Base-by-base conservation (phyloP, 2,888 invertebrate genomes). In the Drosophila helvetica region DNA sequence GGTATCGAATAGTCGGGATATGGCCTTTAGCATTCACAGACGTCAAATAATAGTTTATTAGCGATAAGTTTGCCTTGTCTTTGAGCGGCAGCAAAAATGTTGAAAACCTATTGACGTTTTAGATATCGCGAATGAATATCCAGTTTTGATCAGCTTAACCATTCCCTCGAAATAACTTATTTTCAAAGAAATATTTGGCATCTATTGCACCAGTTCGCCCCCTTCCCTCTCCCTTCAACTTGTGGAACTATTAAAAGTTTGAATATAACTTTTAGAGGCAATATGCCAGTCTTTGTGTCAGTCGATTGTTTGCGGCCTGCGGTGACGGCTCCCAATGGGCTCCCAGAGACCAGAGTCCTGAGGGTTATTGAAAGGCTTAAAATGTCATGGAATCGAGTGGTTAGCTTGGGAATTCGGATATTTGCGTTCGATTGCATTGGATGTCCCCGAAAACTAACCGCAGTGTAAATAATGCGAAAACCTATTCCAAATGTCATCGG, bases 221-320 rank as follows among this genome's bases (percentile, higher is more conserved):
- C 27, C n/a, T n/a, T 17, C 6, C 30, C 46, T 15, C 42, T 48
- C 19, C 6, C 19, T 18, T 27, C 3, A 54, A 17, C 30, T 30
- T 43, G 22, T 22, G 19, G 7, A 65, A 50, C 55, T 55, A 65
- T 43, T 55, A 65, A 65, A 65, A 65, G 65, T 65, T 65, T 30
- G 30, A 33, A 33, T 48, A n/a, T 42, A 54, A 65, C 65, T 55
- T 65, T 65, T 56, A 33, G 17, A 52, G 54, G 19, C 59, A 54
- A 60, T 33, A 42, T 55, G 18, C 55, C 65, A 33, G 30, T 55
- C 33, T 64, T 66, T 66, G 27, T 46, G 68, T 42, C 56, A 51
- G 56, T 25, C 71, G 75, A 72, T 80, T 70, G 84, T 77, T 81
- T 79, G 84, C 52, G 81, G 81, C 55, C 67, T 75, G 56, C 53